Percentiles rank a stretch among this genome's conserved stretches.
Conservation (phyloP, 2,888 invertebrate species). For the Xylophagus ater region DNA sequence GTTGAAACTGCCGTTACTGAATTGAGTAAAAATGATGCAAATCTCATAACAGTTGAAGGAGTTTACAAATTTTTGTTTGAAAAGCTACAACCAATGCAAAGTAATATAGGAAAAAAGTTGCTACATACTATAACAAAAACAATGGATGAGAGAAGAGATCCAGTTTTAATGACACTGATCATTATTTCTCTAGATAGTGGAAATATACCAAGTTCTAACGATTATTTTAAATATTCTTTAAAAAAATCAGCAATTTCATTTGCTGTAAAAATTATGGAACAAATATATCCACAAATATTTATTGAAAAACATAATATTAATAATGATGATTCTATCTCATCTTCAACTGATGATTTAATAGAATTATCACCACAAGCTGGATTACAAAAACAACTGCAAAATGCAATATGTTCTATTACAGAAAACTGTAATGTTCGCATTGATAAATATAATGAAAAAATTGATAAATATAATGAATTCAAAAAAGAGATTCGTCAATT, state of each 20-base stretch:
- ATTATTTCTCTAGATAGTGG: not conserved
- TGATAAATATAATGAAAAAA: not conserved
- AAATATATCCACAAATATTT: not conserved
- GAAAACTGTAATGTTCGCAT: not conserved
- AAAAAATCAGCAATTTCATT: not conserved
- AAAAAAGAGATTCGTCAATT: not conserved
- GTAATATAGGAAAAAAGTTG: not conserved
- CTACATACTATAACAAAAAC: not conserved
- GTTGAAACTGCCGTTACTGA: constrained; percentile 1
- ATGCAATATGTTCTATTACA: not conserved
- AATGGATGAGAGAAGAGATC: not conserved
- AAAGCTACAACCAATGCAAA: not conserved
- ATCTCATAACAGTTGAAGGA: constrained; percentile 2
- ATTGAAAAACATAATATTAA: not conserved
- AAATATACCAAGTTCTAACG: not conserved
- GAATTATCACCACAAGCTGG: too few species aligned
- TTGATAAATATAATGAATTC: not conserved
- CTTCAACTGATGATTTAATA: too few species aligned
- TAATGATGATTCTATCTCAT: not conserved
- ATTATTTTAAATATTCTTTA: not conserved
- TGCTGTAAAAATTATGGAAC: not conserved
- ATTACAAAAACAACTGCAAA: not conserved
- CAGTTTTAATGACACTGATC: not conserved
- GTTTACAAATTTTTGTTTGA: constrained; percentile 4
- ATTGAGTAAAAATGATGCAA: constrained; percentile 2